Base-by-base conservation (phyloP, 2,888 invertebrate genomes). In the Saturnia japonica region DNA sequence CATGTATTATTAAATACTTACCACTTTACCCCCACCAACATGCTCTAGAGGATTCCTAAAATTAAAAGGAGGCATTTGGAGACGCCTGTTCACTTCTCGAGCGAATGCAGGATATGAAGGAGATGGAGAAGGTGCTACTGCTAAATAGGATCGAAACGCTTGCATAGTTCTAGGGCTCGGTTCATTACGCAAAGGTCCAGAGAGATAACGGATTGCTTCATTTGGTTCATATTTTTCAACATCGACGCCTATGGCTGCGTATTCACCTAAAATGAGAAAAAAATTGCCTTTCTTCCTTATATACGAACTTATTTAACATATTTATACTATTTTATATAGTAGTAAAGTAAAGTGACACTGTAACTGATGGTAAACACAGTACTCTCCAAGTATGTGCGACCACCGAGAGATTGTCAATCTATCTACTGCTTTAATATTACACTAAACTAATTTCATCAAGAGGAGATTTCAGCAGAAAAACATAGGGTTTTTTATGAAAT, bases 171-270 rank as follows among this genome's bases (percentile, higher is more conserved):
- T 89, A 0, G 95, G 91, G 67, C 96, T 94, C 0, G 92, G 90
- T 74, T 95, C 95, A 74, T 96, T 96, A 69, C 95, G 94, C 51
- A 97, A 91, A 4, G 97, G 95, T 16, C 97, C 98, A 69, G 96
- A 94, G 40, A 98, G 94, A 89, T 98, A 98, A 77, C 96, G 96
- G 68, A 96, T 95, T 0, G 98, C 97, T 72, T 96, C 95, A 34
- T 95, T 94, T 2, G 95, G 91, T 81, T 98, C 97, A 89, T 98
- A 99, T 81, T 98, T 97, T 78, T 98, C 97, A 19, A 98, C 96
- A 83, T 98, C 97, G 9, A 99, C 97, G 8, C 99, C 99, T 34
- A 99, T 96, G 1, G 98, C 98, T 85, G 98, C 98, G 86, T 99
- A 99, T 85, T 98, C 97, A n/a, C 98, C 97, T 97, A 25, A 9